Base-by-base conservation (phyloP, 2,797 vertebrate genomes). In the Galago senegalensis region DNA sequence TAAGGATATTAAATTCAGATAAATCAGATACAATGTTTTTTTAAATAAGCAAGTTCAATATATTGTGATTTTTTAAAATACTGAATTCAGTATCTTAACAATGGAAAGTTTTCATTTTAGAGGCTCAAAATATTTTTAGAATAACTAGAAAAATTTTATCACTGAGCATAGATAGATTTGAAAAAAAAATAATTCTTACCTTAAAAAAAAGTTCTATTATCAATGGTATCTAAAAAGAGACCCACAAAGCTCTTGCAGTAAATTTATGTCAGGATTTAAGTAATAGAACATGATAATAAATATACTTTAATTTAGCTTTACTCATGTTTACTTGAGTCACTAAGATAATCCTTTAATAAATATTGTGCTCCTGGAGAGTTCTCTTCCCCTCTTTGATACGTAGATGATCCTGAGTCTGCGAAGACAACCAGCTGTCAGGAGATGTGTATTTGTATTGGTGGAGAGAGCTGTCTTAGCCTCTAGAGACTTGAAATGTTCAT, bases 301-400 rank as follows among this genome's bases (percentile, higher is more conserved):
- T 96, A 79, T 46, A 63, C 83, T 95, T 96, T 97, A 97, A 94
- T 94, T 97, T 95, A 83, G 92, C 94, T 58, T 97, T 97, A 82
- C 87, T 96, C 90, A 16, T 95, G 89, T 97, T 98, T 97, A 89
- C 87, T 96, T 95, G 96, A 97, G 97, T 98, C 97, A 93, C 93
- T 96, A 96, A 98, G 97, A 97, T 98, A 98, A 98, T 98, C 97
- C 97, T 96, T 83, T 97, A 97, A 97, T 98, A 98, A 98, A 98
- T 98, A 98, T 92, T 98, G 93, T 97, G 96, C 97, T 98, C 84
- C 98, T 98, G 90, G 96, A 98, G 93, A 92, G 90, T 97, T 29
- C 25, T 43, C 46, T 53, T 18, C 11, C 20, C 11, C 16, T 96
- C 97, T 97, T 94, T 98, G 97, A 98, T 98, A 98, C 98, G 98